Base-by-base conservation (phyloP, 2,888 invertebrate species). In the Agrochola circellaris region DNA sequence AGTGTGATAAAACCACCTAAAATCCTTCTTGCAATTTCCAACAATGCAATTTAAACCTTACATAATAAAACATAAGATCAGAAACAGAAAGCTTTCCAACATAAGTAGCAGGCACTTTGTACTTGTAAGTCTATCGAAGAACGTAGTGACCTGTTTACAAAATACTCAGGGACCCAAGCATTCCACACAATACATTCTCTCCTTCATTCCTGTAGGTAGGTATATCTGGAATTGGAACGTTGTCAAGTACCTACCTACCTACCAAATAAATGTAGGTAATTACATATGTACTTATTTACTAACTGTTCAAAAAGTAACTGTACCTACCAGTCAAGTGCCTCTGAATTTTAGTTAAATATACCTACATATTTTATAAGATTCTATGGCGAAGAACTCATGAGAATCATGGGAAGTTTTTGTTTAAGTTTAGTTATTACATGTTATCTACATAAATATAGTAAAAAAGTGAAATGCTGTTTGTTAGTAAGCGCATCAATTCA, bases 61-160 rank as follows among this genome's bases (percentile, higher is more conserved):
- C 58, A 23, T 13, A 38, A 66, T 68, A 60, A 34, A 54, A 64
- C 42, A 48, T 79, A 45, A 56, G 75, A 67, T 42, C 30, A 64
- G 45, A 56, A 79, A 73, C 26, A 65, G 64, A 81, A 81, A 79
- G n/a, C 66, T 51, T 77, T 83, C n/a, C 48, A 71, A 54, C 38
- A 26, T 72, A 73, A 82, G 64, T 58, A 83, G 71, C 75, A 72
- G 51, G 61, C 68, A 61, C 75, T 82, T 82, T 75, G 71, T 75
- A 75, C 79, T 74, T 60, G 79, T 79, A 82, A 79, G 66, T 83
- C 83, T 71, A 80, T 83, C 69, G 76, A 83, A 70, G 72, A 80
- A 73, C 73, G 73, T 48, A 76, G 80, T 80, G 80, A 80, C 83
- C 83, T 83, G 73, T 67, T 83, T 83, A 70, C 80, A 76, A 76